Evolutionary conservation across 2,888 invertebrate species (phyloP).

Genomic region (Cremastobaeus sp.): DNA sequence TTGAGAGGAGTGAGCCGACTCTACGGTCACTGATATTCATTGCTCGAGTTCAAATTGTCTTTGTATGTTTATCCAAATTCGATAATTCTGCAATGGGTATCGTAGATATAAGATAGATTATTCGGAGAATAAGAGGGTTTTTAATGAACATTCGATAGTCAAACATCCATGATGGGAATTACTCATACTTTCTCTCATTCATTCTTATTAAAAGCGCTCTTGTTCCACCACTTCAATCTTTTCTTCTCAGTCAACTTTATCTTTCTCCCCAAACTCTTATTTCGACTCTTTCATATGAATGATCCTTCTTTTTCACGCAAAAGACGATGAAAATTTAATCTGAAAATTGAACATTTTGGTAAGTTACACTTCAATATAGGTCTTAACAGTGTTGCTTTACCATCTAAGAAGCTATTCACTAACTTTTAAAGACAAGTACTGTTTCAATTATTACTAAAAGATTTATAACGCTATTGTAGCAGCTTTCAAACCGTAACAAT

Average conservation of each 20-base stretch:
- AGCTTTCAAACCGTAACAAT: constrained; percentile 57
- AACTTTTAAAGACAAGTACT: constrained; percentile 55
- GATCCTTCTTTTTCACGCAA: constrained; percentile 51
- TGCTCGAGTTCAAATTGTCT: constrained; percentile 33
- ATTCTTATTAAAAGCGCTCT: constrained; percentile 30
- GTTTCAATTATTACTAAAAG: constrained; percentile 49
- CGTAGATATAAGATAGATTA: constrained; percentile 17
- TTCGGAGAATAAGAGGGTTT: constrained; percentile 44
- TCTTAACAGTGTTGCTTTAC: constrained; percentile 61
- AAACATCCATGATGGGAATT: too few relatives aligned
- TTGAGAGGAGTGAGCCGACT: neutral
- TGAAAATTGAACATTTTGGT: constrained; percentile 45
- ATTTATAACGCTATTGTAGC: constrained; percentile 58
- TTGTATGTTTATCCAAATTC: neutral
- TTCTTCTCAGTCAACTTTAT: constrained; percentile 51
- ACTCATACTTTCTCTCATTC: too few relatives aligned
- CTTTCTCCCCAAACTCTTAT: constrained; percentile 41
- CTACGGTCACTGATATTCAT: constrained; percentile 39
- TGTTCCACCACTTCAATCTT: constrained; percentile 25
- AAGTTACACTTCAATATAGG: constrained; percentile 55
- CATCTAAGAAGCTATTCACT: constrained; percentile 55
- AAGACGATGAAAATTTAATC: constrained; percentile 46
- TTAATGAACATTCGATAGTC: too few relatives aligned
- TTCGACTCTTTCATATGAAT: constrained; percentile 47
- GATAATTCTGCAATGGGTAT: constrained; percentile 39